Evolutionary conservation across 2,888 invertebrate species (phyloP).

Genomic region (Lepidonotus clava): DNA sequence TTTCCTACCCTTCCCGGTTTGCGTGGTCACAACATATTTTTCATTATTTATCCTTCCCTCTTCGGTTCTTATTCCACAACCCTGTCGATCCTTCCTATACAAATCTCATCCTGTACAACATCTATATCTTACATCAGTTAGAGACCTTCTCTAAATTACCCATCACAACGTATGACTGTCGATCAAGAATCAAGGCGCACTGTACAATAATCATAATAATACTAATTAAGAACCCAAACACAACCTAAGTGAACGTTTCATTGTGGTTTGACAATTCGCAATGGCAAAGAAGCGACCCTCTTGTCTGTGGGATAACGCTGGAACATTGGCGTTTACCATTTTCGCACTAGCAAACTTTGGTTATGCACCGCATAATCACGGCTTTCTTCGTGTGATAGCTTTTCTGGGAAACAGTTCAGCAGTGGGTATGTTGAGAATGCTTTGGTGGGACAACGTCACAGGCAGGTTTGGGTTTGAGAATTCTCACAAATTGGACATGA

Average conservation of each 20-base stretch:
- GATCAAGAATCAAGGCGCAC: neutral
- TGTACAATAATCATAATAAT: neutral
- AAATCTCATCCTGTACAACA: conserved; percentile 8
- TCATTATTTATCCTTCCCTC: neutral
- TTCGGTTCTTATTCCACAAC: neutral
- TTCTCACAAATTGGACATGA: too few relatives aligned
- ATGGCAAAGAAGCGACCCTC: neutral
- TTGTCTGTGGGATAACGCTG: neutral
- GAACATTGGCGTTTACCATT: too few relatives aligned
- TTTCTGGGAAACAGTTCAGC: neutral
- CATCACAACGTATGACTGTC: neutral
- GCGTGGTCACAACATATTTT: neutral
- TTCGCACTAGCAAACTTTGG: neutral
- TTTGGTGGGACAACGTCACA: neutral
- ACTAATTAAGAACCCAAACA: neutral
- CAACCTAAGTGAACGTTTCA: neutral
- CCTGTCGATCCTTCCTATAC: neutral
- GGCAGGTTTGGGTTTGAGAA: too few relatives aligned
- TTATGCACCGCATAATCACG: neutral
- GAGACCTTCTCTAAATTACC: neutral
- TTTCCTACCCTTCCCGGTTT: conserved; percentile 13
- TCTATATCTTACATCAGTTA: neutral
- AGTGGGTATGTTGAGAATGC: neutral
- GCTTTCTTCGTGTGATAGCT: neutral
- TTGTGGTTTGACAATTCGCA: neutral